A percentile compares a stretch with the other conserved stretches of the same genome.
Evolutionary conservation across 2,113 vertebrate species (phyloP).

Genomic region (Hucho hucho): DNA sequence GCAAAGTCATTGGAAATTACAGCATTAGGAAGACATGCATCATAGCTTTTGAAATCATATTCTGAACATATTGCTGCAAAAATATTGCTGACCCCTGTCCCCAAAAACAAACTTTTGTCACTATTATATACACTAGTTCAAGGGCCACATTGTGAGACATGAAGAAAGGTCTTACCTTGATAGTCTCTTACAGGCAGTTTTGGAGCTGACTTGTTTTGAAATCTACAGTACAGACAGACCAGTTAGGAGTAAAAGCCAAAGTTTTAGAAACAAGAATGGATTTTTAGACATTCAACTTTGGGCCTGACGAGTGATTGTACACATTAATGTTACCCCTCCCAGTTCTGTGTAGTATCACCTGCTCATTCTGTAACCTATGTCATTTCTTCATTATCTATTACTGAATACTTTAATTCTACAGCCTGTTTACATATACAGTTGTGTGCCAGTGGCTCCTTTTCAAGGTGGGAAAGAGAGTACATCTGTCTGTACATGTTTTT

Average conservation of each 20-base stretch:
- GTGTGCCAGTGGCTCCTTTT: neutral
- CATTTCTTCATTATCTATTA: neutral
- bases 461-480: constrained; percentile 54
- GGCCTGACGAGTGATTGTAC: neutral
- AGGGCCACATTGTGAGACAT: neutral
- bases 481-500: constrained; percentile 35
- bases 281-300: no score
- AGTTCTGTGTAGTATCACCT: neutral
- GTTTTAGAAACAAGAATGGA: neutral
- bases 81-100: no score
- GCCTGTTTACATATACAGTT: neutral
- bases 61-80: no score
- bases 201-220: constrained; percentile 85
- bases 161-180: constrained; percentile 76
- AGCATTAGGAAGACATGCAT: no score
- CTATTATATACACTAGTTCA: no score
- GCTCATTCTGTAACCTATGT: neutral
- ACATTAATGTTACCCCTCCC: neutral
- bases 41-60: no score
- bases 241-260: neutral
- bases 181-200: constrained; percentile 89
- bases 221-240: constrained; percentile 61
- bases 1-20: neutral
- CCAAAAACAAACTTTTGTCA: no score
- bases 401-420: neutral